Base-by-base conservation (phyloP, 2,113 vertebrate species). In the Gobiocypris rarus region DNA sequence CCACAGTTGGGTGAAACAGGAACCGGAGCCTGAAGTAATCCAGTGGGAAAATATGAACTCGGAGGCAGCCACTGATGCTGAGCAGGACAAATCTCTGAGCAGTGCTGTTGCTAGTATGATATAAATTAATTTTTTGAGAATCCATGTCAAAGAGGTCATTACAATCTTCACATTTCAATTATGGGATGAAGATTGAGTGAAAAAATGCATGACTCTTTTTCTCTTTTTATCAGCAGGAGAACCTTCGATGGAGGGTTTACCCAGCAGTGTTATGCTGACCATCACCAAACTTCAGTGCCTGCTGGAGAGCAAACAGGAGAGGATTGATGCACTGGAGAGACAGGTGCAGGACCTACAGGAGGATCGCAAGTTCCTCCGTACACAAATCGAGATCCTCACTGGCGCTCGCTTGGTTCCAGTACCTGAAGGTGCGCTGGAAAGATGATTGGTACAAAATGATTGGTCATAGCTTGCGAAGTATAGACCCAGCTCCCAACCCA, bases 301-400 rank as follows among this genome's bases (percentile, higher is more conserved):
- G 85, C 89, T 94, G 86, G 92, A 94, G 89, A 91, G 89, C 87
- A 93, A 93, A 67, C 92, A 94, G 89, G 92, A 94, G 89, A 91
- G 90, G 82, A 93, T 93, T 34, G 59, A 74, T 0, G 89, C 91
- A 0, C 91, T 94, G 86, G 93, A 94, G 89, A 82, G 89, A 4
- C 93, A 94, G 88, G 92, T 94, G 84, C 93, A 94, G 34, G 93
- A 94, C 88, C 91, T 94, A 82, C 93, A 93, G 90, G 93, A 94
- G 84, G 93, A 94, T 89, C 92, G 93, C 86, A 93, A 90, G 88
- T 94, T 94, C 90, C 93, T 94, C 24, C 89, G 93, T 73, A 89
- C 89, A 65, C 93, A 94, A 85, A 92, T 94, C 0, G 93, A 94
- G 82, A 94, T 94, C 85, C 92, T 94, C 71, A 94, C 93, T 2